A percentile compares a stretch with the other conserved stretches of the same genome.
Evolutionary conservation across 2,797 vertebrate genomes (phyloP).

Genomic region (Eleutherodactylus coqui): DNA sequence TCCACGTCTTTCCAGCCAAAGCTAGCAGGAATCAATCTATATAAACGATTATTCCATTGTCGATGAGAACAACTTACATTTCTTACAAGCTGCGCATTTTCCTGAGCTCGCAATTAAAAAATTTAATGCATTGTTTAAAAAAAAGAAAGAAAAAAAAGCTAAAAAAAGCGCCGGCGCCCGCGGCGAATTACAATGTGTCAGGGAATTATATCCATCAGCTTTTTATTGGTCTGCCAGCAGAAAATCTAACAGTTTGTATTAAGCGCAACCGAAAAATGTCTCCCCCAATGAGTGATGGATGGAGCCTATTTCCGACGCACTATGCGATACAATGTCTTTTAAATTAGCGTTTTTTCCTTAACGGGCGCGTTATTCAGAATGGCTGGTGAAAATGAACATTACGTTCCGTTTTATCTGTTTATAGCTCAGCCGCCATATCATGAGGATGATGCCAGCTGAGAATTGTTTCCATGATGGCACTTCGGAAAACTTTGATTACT

Average conservation of each 20-base stretch:
- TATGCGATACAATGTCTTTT: constrained; percentile 78
- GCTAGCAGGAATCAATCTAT: constrained; percentile 6
- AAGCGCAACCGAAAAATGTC: constrained; percentile 64
- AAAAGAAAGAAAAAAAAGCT: constrained; percentile 55
- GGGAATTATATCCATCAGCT: constrained; percentile 74
- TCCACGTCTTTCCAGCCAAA: neutral
- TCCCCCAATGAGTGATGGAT: constrained; percentile 72
- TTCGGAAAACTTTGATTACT: constrained; percentile 57
- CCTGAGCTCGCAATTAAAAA: constrained; percentile 65
- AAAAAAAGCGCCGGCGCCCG: constrained; percentile 64
- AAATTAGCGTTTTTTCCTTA: constrained; percentile 78
- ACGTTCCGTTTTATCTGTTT: constrained; percentile 75
- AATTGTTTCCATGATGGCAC: constrained; percentile 70
- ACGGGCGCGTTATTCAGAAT: constrained; percentile 73
- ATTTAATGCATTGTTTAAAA: constrained; percentile 59
- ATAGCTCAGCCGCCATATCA: constrained; percentile 69
- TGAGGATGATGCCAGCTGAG: constrained; percentile 67
- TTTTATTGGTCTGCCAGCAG: constrained; percentile 72
- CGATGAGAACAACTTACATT: neutral
- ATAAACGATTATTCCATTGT: constrained; percentile 12
- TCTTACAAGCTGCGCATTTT: constrained; percentile 30
- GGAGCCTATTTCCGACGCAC: constrained; percentile 77
- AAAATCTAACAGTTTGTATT: constrained; percentile 57
- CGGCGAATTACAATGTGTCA: constrained; percentile 67
- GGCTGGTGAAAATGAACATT: constrained; percentile 76